Evolutionary conservation across 1,140 invertebrate species (phyloP).

Genomic region (Paraescarpia echinospica): DNA sequence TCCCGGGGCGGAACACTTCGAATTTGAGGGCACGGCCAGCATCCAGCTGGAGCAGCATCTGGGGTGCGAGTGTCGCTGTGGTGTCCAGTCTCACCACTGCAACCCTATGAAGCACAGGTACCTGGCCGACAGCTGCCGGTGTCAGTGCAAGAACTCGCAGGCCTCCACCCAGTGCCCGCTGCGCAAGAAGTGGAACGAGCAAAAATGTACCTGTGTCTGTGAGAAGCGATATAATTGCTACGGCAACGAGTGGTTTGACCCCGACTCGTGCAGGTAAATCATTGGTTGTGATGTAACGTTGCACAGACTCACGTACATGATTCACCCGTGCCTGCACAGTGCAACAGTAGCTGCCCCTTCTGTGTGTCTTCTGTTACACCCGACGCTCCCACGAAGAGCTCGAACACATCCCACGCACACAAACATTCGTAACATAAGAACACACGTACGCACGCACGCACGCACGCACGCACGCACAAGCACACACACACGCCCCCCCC

Average conservation of each 20-base stretch:
- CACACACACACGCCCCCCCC: neutral
- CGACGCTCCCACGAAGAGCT: too few relatives aligned
- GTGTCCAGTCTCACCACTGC: conserved; percentile 2
- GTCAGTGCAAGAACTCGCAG: neutral
- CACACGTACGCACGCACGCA: neutral
- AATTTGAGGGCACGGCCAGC: neutral
- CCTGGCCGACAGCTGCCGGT: conserved; percentile 2
- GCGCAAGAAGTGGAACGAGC: neutral
- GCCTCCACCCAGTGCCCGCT: neutral
- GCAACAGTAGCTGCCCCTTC: too few relatives aligned
- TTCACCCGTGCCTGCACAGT: too few relatives aligned
- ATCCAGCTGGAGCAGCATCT: neutral
- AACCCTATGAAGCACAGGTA: conserved; percentile 7
- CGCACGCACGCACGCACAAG: neutral
- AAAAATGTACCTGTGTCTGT: neutral
- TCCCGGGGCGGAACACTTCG: neutral
- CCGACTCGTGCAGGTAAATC: neutral
- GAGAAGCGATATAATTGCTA: neutral
- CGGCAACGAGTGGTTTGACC: neutral
- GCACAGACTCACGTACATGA: too few relatives aligned
- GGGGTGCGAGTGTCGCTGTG: conserved; percentile 13
- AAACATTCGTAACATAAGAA: too few relatives aligned
- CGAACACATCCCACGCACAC: too few relatives aligned
- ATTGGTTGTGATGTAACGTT: neutral
- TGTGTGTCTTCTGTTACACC: too few relatives aligned